Base-by-base conservation (phyloP, 1,140 invertebrate genomes). In the Alviniconcha marisindica region DNA sequence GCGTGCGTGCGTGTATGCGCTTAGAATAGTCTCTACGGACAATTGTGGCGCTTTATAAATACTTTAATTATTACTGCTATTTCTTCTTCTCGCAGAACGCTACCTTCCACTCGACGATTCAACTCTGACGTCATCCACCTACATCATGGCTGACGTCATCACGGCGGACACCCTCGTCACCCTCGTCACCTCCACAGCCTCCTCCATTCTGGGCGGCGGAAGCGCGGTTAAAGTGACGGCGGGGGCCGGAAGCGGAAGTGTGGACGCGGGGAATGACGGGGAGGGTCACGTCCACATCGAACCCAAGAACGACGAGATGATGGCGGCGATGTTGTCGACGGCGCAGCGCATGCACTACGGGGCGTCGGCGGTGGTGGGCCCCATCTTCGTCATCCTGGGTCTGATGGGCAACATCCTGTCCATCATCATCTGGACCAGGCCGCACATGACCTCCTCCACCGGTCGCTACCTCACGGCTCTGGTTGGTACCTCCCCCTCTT, bases 381-480 rank as follows among this genome's bases (percentile, higher is more conserved):
- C 85, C 2, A 86, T 91, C 31, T 86, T 91, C 42, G 87, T 88
- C 33, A 56, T 88, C 24, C 56, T 91, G 33, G 90, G 90, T 0
- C 51, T 91, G 12, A 40, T 88, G 7, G 90, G 90, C 38, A 91
- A 91, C 73, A 77, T 86, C 36, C 66, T 91, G 12, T 87, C 90
- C 18, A 83, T 90, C 48, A 74, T 87, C 60, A 82, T 88, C 24
- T 91, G 89, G 90, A 66, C 44, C 51, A 78, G 87, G 24, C 86
- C 84, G 24, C 71, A 81, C 42, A 87, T 90, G 85, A 77, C 66
- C 5, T 87, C 87, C 12, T 90, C 89, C 2, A 91, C 90, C 3
- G 90, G 88, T 28, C 83, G 85, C 15, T 91, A 90, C 79, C 78
- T 91, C 33, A 88, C 86, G 33, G 90, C 86, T 21, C 87, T 80